Base-by-base conservation (phyloP, 2,113 vertebrate genomes). In the Coregonus clupeaformis region DNA sequence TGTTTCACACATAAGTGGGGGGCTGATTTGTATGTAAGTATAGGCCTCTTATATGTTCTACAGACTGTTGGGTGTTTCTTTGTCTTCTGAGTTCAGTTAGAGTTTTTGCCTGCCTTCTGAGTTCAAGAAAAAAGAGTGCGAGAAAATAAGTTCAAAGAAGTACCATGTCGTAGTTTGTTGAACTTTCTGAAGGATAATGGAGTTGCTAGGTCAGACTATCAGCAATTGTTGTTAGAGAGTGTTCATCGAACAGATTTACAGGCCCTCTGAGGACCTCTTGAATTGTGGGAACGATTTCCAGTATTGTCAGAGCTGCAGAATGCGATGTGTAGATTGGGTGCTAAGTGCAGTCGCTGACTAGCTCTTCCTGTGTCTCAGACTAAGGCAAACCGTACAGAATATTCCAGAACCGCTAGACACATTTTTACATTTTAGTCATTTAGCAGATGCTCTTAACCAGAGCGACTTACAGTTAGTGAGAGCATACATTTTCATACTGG, bases 251-350 rank as follows among this genome's bases (percentile, higher is more conserved):
- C 65, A 67, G 65, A 67, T 67, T 67, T 67, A 67, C 18, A 6
- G 18, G n/a, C 30, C 63, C 30, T 20, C 65, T n/a, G 65, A 18
- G 65, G 18, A 67, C 16, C 57, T 60, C 57, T 60, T 32, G 65
- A 67, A 67, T 67, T 30, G 65, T 67, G 65, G 65, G 65, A 67
- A 67, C 20, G 6, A 59, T 59, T 59, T 59, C 57, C 57, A 59
- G 57, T 59, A 59, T 59, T 59, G 57, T 59, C 20, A 59, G 57
- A 59, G 57, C n/a, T 32, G 14, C 7, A 67, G 30, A 67, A 30
- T 67, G 16, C 14, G 30, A 67, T 27, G 9, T 32, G 14, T 20
- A 32, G 65, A 36, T 67, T 36, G 65, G 65, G 65, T 66, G 64
- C 27, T 36, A 32, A 67, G 13, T 67, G 65, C 57, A 16, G n/a